Evolutionary conservation across 2,888 invertebrate species (phyloP).

Genomic region (Parelbella ahira): DNA sequence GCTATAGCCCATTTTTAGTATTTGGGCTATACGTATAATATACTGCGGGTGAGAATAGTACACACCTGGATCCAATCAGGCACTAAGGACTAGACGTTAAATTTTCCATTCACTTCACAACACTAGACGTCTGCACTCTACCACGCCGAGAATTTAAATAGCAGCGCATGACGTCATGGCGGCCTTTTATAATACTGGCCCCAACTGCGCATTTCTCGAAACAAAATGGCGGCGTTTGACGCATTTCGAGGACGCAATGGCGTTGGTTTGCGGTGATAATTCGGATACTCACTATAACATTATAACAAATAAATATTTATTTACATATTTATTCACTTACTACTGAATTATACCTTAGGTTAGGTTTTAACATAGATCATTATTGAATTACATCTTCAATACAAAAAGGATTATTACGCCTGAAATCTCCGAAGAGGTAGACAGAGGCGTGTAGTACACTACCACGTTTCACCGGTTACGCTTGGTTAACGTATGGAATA

Average conservation of each 20-base stretch:
- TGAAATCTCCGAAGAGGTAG: no score
- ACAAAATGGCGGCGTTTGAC: conserved; percentile 59
- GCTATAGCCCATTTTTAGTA: conserved; percentile 65
- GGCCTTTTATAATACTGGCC: conserved; percentile 51
- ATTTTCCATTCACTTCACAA: conserved; percentile 56
- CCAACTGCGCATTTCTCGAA: conserved; percentile 53
- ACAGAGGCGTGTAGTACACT: no score
- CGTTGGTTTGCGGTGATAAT: conserved; percentile 32
- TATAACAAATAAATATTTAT: background rate
- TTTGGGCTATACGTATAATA: conserved; percentile 44
- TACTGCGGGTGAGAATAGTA: conserved; percentile 54
- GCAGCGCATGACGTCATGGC: conserved; percentile 62
- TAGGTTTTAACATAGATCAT: background rate
- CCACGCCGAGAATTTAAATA: conserved; percentile 42
- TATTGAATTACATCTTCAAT: no score
- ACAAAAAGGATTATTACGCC: no score
- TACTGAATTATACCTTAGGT: background rate
- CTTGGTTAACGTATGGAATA: no score
- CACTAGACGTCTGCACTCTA: conserved; percentile 55
- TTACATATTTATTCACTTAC: background rate
- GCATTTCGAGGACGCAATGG: conserved; percentile 32
- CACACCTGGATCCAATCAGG: conserved; percentile 77
- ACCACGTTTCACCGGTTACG: no score
- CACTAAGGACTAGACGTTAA: conserved; percentile 52
- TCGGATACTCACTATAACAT: conserved; percentile 17